Conservation (phyloP, 2,888 invertebrate genomes). For the Capitulum mitella region DNA sequence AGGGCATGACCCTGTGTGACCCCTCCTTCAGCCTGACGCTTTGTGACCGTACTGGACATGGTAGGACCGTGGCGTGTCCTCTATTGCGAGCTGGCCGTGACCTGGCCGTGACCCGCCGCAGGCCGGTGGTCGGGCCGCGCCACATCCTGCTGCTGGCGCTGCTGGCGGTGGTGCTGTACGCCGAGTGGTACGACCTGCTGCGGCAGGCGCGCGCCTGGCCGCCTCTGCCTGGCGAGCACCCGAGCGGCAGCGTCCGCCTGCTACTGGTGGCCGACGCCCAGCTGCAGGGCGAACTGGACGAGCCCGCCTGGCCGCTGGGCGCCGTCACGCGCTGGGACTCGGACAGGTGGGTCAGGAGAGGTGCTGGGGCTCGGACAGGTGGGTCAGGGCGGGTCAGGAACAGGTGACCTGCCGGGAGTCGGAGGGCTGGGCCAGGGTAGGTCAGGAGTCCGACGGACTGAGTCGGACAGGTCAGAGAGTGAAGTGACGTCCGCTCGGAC, state of each 20-base stretch:
- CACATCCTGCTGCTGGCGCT: slow-evolving; percentile 7
- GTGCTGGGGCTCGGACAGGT: not conserved
- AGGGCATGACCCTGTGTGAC: too few species aligned
- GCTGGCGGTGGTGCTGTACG: not conserved
- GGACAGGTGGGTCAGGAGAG: slow-evolving; percentile 16
- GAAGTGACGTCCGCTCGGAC: too few species aligned
- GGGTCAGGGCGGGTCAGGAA: slow-evolving; percentile 23
- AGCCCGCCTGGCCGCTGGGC: not conserved
- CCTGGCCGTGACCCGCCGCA: not conserved
- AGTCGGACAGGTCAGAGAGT: too few species aligned
- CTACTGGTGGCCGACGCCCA: slow-evolving; percentile 17
- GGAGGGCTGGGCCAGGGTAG: too few species aligned
- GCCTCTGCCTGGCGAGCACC: not conserved
- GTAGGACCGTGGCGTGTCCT: too few species aligned
- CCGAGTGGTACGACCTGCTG: slow-evolving; percentile 15
- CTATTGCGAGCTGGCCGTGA: too few species aligned
- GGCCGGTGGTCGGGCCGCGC: not conserved
- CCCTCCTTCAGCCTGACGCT: too few species aligned
- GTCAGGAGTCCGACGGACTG: too few species aligned
- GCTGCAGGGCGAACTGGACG: slow-evolving; percentile 13
- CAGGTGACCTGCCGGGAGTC: too few species aligned
- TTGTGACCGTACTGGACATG: too few species aligned
- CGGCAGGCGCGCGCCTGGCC: slow-evolving; percentile 26
- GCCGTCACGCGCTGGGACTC: not conserved
- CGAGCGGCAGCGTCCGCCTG: not conserved